Percentiles rank a stretch among this genome's conserved stretches.
Evolutionary conservation across 2,797 vertebrate species (phyloP).

Genomic region (Merluccius polli): DNA sequence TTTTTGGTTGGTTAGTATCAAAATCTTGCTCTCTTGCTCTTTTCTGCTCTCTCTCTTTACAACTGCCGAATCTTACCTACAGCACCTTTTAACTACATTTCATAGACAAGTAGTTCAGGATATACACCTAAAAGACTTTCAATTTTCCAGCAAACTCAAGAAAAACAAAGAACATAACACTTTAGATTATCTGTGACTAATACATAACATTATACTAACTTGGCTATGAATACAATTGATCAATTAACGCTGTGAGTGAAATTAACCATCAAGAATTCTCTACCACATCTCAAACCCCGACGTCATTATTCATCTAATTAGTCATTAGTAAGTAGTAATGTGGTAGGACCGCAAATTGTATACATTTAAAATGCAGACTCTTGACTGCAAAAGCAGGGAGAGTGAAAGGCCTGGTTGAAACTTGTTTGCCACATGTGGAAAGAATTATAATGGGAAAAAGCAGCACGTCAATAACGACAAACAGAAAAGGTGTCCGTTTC

Average conservation of each 20-base stretch:
- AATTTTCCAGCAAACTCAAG: neutral
- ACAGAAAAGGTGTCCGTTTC: neutral
- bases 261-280: neutral
- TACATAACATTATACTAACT: neutral
- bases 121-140: neutral
- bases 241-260: neutral
- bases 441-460: neutral
- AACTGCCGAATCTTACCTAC: neutral
- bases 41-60: neutral
- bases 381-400: neutral
- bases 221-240: neutral
- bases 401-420: neutral
- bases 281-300: neutral
- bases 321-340: neutral
- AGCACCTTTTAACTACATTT: neutral
- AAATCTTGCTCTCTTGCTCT: neutral
- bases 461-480: slow-evolving; percentile 42
- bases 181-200: neutral
- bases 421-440: neutral
- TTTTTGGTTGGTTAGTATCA: neutral
- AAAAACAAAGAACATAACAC: neutral
- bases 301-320: neutral
- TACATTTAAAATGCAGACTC: neutral
- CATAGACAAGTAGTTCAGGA: neutral
- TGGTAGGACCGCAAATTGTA: neutral